Conservation (phyloP, 1,140 invertebrate species). For the Plodia interpunctella region DNA sequence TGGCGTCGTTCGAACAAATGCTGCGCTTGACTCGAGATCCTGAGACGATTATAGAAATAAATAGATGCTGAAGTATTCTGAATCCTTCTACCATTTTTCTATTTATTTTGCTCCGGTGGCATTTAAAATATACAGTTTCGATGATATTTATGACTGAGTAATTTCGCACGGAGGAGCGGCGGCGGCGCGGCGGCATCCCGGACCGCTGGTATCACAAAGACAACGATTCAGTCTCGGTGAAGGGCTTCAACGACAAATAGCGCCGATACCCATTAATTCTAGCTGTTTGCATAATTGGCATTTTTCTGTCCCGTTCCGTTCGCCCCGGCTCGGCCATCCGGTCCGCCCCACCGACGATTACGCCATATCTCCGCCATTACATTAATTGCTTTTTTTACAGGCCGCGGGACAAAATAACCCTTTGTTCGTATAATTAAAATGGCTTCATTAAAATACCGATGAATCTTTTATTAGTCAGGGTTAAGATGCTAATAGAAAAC, state of each 20-base stretch:
- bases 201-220: no score
- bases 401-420: slow-evolving; percentile 26
- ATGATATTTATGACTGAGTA: no score
- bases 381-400: slow-evolving; percentile 37
- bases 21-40: no score
- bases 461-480: slow-evolving; percentile 28
- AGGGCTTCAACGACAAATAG: not conserved
- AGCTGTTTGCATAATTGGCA: slow-evolving; percentile 18
- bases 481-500: not conserved
- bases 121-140: no score
- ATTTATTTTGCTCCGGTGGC: no score
- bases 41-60: no score
- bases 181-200: no score
- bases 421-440: slow-evolving; percentile 36
- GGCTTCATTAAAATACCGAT: slow-evolving; percentile 39
- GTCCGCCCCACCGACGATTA: slow-evolving; percentile 13
- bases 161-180: no score
- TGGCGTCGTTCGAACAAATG: not conserved
- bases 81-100: no score
- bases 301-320: slow-evolving; percentile 9
- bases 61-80: no score
- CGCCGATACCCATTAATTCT: slow-evolving; percentile 11
- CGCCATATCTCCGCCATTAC: slow-evolving; percentile 29
- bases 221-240: no score
- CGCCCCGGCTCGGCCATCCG: not conserved